phyloP scores from a whole-genome alignment of 2,797 vertebrate genomes.

The Onychomys leucogaster region DNA sequence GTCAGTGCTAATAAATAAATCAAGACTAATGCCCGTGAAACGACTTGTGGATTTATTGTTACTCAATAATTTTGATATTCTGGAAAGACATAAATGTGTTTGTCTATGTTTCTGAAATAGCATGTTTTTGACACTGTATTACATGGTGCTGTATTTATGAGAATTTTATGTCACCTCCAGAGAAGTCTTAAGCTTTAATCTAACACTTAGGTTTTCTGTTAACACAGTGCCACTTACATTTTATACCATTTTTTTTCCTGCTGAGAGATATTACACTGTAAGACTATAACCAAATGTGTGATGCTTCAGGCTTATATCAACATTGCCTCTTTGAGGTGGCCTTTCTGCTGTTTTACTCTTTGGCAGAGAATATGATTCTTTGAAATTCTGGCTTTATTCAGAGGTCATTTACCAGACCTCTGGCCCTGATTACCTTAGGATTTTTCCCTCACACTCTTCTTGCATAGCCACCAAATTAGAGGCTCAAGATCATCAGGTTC shows the following conservation, averaged over 20 bases:
- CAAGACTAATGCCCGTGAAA: not conserved
- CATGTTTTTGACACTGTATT: not conserved
- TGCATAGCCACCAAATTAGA: not conserved
- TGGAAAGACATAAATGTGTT: not conserved
- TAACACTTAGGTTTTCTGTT: not conserved
- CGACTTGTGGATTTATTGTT: not conserved
- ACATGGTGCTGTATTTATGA: not conserved
- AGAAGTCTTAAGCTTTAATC: slow-evolving; percentile 17
- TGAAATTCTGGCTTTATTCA: not conserved
- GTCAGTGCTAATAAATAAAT: not conserved
- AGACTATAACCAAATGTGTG: not conserved
- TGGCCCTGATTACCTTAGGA: not conserved
- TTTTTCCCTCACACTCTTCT: not conserved
- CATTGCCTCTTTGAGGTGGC: not conserved
- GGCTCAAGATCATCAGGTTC: not conserved
- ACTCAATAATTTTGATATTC: not conserved
- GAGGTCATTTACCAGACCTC: not conserved
- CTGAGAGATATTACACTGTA: not conserved
- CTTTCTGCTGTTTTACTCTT: not conserved
- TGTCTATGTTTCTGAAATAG: not conserved
- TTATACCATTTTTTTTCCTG: not conserved
- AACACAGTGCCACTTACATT: not conserved
- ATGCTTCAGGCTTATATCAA: not conserved
- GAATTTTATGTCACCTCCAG: not conserved
- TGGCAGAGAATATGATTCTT: not conserved